Conservation (phyloP, 30 jellyfish, hydroid and myxozoan genomes). For the Pseudorhiza aurosa region DNA sequence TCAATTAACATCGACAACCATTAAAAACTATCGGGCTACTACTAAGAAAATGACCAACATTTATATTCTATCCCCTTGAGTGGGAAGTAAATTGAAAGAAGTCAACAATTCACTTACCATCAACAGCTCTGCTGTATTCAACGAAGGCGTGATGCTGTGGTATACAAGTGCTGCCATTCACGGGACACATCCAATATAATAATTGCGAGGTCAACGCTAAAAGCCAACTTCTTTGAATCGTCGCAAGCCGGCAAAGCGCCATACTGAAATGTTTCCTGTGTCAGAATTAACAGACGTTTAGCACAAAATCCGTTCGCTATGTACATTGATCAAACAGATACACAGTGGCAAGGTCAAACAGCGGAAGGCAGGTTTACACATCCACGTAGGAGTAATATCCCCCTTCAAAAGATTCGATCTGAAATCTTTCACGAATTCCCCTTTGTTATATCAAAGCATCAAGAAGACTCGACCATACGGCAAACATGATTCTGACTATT, state of each 20-base stretch:
- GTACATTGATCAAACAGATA: background rate
- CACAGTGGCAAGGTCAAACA: background rate
- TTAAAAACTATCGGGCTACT: no score
- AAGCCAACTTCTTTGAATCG: background rate
- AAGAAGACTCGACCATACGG: no score
- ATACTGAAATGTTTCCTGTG: constrained; percentile 34
- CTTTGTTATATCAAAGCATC: no score
- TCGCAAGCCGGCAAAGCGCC: constrained; percentile 3
- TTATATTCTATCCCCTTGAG: background rate
- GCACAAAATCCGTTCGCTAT: background rate
- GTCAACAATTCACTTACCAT: constrained; percentile 11
- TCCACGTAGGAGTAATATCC: background rate
- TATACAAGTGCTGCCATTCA: constrained; percentile 23
- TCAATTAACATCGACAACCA: no score
- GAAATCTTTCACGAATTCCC: background rate
- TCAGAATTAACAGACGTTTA: constrained; percentile 30
- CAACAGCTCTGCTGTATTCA: constrained; percentile 2
- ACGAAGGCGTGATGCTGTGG: constrained; percentile 37
- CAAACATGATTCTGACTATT: no score
- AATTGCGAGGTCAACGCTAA: background rate
- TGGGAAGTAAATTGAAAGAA: background rate
- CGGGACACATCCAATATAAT: background rate
- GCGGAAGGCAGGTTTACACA: background rate
- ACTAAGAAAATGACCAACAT: background rate
- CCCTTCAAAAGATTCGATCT: background rate